Conservation (phyloP, 1,140 invertebrate species). For the Argopecten irradians region DNA sequence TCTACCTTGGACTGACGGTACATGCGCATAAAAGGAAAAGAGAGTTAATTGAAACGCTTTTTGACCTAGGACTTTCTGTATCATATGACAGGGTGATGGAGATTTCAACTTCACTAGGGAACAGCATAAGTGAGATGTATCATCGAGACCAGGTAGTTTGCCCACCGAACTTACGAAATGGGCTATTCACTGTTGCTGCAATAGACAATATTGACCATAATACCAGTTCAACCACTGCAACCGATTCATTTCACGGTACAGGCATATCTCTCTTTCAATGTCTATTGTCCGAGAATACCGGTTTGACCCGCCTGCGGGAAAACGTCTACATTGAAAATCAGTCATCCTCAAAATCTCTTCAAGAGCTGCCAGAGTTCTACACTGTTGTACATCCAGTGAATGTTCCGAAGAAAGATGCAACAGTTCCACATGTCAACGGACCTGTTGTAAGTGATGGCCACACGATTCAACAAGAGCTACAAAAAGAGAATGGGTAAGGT, state of each 20-base stretch:
- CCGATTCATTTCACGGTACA: slow-evolving; percentile 58
- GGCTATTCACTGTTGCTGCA: slow-evolving; percentile 54
- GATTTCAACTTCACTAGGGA: too few relatives aligned
- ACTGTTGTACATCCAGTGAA: neutral
- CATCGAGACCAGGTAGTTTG: slow-evolving; percentile 32
- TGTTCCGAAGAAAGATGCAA: neutral
- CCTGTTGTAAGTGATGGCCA: neutral
- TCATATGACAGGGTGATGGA: too few relatives aligned
- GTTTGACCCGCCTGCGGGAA: slow-evolving; percentile 6
- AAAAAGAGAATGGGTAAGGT: too few relatives aligned
- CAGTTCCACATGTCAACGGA: neutral
- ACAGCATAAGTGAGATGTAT: too few relatives aligned
- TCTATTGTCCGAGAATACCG: slow-evolving; percentile 27
- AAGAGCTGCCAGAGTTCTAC: slow-evolving; percentile 35
- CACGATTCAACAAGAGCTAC: too few relatives aligned
- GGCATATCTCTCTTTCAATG: slow-evolving; percentile 58
- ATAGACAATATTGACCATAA: slow-evolving; percentile 65
- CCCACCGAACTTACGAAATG: slow-evolving; percentile 31
- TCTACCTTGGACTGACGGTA: too few relatives aligned
- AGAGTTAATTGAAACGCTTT: too few relatives aligned
- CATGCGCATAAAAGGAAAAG: too few relatives aligned
- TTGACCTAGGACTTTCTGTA: too few relatives aligned
- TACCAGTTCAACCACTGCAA: slow-evolving; percentile 51
- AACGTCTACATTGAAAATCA: too few relatives aligned
- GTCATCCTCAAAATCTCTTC: too few relatives aligned